These are phyloP conservation scores for Pseudorectes ferrugineus DNA, from an alignment of 2,113 vertebrate genomes.

Conservation along the genomic window DNA sequence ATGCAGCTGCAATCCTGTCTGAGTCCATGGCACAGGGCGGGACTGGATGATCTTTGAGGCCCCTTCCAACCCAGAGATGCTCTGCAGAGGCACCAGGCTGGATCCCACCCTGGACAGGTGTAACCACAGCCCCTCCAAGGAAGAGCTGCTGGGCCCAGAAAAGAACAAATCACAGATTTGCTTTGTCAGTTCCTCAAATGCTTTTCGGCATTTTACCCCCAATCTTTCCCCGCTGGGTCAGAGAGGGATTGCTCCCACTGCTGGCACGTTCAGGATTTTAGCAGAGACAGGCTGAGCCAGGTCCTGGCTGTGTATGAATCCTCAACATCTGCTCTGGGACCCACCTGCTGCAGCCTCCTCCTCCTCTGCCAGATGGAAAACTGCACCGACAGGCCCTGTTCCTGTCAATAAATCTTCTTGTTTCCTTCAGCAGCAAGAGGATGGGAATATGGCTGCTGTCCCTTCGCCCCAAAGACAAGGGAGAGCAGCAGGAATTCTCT, in stretches of 20 bases:
- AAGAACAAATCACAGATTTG: not conserved
- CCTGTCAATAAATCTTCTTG: not conserved
- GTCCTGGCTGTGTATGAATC: not conserved
- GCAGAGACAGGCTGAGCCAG: not conserved
- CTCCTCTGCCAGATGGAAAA: not conserved
- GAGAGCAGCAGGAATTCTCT: not conserved
- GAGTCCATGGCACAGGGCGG: not conserved
- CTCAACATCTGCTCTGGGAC: not conserved
- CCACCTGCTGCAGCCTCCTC: not conserved
- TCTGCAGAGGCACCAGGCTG: not conserved
- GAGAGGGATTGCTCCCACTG: not conserved
- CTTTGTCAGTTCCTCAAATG: not conserved
- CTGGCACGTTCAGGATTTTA: not conserved
- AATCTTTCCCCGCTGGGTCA: not conserved
- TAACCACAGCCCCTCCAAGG: not conserved
- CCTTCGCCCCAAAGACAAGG: not conserved
- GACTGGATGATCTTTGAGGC: accelerated
- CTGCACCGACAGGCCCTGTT: not conserved
- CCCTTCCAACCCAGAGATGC: not conserved
- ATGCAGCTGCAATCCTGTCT: accelerated
- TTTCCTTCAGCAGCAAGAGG: not conserved
- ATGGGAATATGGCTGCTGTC: not conserved
- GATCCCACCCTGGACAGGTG: accelerated
- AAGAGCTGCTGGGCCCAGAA: not conserved
- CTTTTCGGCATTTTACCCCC: not conserved